phyloP scores from a whole-genome alignment of 2,113 vertebrate genomes.

The Echinops telfairi region DNA sequence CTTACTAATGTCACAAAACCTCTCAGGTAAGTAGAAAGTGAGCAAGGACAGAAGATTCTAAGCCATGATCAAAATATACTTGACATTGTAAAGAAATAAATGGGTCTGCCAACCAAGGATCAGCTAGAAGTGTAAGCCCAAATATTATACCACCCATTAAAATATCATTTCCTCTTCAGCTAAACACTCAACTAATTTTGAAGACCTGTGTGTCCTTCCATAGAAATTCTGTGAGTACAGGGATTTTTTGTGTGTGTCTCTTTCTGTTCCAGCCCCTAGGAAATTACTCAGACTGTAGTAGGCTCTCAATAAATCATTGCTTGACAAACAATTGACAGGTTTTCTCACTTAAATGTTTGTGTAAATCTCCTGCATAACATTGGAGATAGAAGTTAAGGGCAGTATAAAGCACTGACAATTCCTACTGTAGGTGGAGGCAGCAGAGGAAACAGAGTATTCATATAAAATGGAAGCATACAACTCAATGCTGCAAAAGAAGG shows the following conservation, averaged over 20 bases:
- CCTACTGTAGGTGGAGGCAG: neutral
- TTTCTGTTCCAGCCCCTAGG: neutral
- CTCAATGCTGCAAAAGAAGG: neutral
- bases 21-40: neutral
- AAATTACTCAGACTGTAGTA: neutral
- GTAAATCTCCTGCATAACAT: neutral
- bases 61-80: neutral
- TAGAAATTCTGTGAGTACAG: neutral
- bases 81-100: constrained; percentile 41
- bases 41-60: neutral
- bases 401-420: neutral
- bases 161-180: neutral
- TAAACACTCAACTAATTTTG: neutral
- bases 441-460: neutral
- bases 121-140: neutral
- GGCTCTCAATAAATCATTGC: neutral
- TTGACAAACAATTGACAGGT: neutral
- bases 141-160: neutral
- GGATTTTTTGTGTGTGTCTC: neutral
- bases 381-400: neutral
- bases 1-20: neutral
- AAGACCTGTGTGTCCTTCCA: neutral
- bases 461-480: neutral
- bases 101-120: constrained; percentile 23
- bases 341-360: neutral